Evolutionary conservation across 2,888 invertebrate genomes (phyloP), one percentile per base, ranked within the genome.

Genomic region (Scrobipalpa costella): DNA sequence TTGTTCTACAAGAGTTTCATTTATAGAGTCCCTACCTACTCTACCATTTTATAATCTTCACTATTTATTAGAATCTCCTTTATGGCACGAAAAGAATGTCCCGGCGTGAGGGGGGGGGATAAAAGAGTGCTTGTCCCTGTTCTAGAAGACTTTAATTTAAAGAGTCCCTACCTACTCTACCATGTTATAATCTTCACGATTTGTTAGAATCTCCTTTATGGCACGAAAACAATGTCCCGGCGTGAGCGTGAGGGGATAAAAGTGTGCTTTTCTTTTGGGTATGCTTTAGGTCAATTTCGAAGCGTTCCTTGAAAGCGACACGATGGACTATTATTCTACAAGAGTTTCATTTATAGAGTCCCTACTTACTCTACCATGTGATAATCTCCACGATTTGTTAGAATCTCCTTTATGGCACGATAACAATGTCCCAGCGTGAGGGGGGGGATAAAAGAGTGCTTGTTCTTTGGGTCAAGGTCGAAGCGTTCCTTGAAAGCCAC

Each of bases 21-120:
- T 64, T 67, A 69, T 71, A 73, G 74, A 49, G 49, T 49, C 7
- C 15, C 17, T 19, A 15, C 15, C n/a, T n/a, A n/a, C 74, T 77
- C 73, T 81, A 83, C 84, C 84, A 85, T 77, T 84, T 84, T 84
- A 78, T 85, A 84, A 84, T 84, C 81, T 79, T 70, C 68, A 75
- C 74, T 71, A 80, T 82, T 84, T 80, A 75, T 76, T 79, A 77
- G 75, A 73, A 80, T 76, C 75, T 69, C 73, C 70, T 68, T 71
- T 68, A 71, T 70, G 71, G 69, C 64, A 66, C 73, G 67, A 74
- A 73, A 73, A 73, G 70, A 73, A 74, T 71, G 68, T 65, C 68
- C 63, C 65, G 70, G 63, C 27, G 27, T 5, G 27, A 73, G 17
- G 15, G 7, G 13, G 13, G 2, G 44, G n/a, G 58, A 40, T 44